Evolutionary conservation across 2,888 invertebrate species (phyloP).

Genomic region (Phoronis australis): DNA sequence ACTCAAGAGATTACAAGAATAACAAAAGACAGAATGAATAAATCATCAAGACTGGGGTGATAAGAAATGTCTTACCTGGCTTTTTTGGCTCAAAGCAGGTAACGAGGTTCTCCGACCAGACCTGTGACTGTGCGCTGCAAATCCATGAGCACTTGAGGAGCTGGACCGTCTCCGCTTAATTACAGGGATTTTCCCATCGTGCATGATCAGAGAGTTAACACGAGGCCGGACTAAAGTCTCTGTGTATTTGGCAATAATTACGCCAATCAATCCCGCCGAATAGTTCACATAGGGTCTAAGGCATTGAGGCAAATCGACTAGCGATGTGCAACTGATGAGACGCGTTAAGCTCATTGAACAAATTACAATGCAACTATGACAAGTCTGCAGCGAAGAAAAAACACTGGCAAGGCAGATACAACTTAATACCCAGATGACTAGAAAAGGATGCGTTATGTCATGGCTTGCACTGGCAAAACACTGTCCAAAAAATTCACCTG

Average conservation of each 20-base stretch:
- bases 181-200: slow-evolving; percentile 47
- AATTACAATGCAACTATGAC: slow-evolving; percentile 39
- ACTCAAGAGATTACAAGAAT: too few species aligned
- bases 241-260: slow-evolving; percentile 48
- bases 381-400: slow-evolving; percentile 44
- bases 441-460: slow-evolving; percentile 33
- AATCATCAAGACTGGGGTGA: too few species aligned
- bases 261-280: slow-evolving; percentile 42
- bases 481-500: slow-evolving; percentile 30
- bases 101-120: too few species aligned
- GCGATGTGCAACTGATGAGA: slow-evolving; percentile 42
- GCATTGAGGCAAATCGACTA: slow-evolving; percentile 35
- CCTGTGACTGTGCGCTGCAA: slow-evolving; percentile 36
- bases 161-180: slow-evolving; percentile 45
- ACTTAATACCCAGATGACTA: slow-evolving; percentile 37
- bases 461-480: slow-evolving; percentile 1
- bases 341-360: slow-evolving; percentile 41
- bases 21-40: too few species aligned
- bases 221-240: slow-evolving; percentile 44
- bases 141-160: slow-evolving; percentile 39
- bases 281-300: slow-evolving; percentile 45
- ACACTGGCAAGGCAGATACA: slow-evolving; percentile 39
- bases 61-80: too few species aligned
- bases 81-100: too few species aligned
- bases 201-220: slow-evolving; percentile 38